Evolutionary conservation across 2,888 invertebrate species (phyloP).

Genomic region (Dicyrtoma fusca): DNA sequence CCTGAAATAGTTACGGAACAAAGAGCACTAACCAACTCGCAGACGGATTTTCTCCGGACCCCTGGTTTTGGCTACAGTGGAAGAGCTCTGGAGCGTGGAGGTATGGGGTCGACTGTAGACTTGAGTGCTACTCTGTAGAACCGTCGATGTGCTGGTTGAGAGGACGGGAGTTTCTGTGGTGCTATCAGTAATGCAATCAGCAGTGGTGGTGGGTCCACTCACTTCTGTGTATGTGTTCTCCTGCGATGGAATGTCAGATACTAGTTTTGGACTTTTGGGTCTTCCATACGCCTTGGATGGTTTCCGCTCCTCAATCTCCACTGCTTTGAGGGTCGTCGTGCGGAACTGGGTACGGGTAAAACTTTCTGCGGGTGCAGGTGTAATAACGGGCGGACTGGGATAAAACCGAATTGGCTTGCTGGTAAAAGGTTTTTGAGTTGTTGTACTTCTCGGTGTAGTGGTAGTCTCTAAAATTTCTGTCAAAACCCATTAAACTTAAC

Average conservation of each 20-base stretch:
- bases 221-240: constrained; percentile 33
- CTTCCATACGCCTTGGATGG: constrained; percentile 4
- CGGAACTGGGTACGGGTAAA: not conserved
- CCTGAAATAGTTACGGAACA: not conserved
- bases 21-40: constrained; percentile 36
- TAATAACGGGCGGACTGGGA: not conserved
- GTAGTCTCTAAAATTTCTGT: not conserved
- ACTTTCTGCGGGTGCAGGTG: constrained; percentile 22
- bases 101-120: not conserved
- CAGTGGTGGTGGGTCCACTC: constrained; percentile 42
- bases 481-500: no score
- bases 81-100: not conserved
- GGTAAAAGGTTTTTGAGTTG: not conserved
- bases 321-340: not conserved
- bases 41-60: constrained; percentile 37
- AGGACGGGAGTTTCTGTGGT: constrained; percentile 30
- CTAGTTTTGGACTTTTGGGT: constrained; percentile 31
- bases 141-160: not conserved
- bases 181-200: constrained; percentile 42
- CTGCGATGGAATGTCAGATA: constrained; percentile 3
- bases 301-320: not conserved
- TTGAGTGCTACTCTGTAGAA: not conserved
- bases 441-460: constrained; percentile 1
- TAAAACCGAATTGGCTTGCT: constrained; percentile 5
- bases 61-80: constrained; percentile 1